Percentiles rank a stretch among this genome's conserved stretches.
Evolutionary conservation across 1,140 invertebrate species (phyloP).

Genomic region (Pogonomyrmex californicus): DNA sequence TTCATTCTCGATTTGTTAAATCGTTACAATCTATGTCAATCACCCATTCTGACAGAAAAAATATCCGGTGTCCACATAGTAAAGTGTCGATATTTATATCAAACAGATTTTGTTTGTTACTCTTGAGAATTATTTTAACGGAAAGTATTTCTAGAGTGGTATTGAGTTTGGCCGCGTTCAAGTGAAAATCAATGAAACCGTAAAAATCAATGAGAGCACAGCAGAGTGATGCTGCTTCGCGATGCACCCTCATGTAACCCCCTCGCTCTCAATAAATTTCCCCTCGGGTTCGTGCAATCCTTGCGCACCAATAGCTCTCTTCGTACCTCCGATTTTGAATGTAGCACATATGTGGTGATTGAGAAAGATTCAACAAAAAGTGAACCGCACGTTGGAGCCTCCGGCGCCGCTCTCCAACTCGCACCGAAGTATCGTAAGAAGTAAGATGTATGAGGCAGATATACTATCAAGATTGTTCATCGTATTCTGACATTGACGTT

Average conservation of each 20-base stretch:
- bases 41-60: conserved; percentile 9
- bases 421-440: conserved; percentile 59
- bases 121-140: conserved; percentile 42
- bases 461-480: conserved; percentile 27
- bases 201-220: conserved; percentile 29
- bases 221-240: background rate
- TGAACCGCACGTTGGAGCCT: background rate
- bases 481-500: conserved; percentile 9
- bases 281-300: conserved; percentile 6
- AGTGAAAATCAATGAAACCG: conserved; percentile 22
- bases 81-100: conserved; percentile 26
- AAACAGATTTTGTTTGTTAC: conserved; percentile 34
- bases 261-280: conserved; percentile 23
- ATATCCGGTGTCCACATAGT: background rate
- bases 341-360: conserved; percentile 16
- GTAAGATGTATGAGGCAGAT: conserved; percentile 73
- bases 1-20: background rate
- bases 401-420: conserved; percentile 12
- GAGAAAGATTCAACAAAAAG: conserved; percentile 36
- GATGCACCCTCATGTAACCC: background rate
- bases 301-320: conserved; percentile 9
- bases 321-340: background rate
- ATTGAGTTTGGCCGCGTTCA: conserved; percentile 16
- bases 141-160: conserved; percentile 9
- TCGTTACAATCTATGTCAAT: conserved; percentile 6